A percentile compares a stretch with the other conserved stretches of the same genome.
These are phyloP conservation scores for Telmatochromis sp. DNA, from an alignment of 2,113 vertebrate species.

Conservation along the genomic window DNA sequence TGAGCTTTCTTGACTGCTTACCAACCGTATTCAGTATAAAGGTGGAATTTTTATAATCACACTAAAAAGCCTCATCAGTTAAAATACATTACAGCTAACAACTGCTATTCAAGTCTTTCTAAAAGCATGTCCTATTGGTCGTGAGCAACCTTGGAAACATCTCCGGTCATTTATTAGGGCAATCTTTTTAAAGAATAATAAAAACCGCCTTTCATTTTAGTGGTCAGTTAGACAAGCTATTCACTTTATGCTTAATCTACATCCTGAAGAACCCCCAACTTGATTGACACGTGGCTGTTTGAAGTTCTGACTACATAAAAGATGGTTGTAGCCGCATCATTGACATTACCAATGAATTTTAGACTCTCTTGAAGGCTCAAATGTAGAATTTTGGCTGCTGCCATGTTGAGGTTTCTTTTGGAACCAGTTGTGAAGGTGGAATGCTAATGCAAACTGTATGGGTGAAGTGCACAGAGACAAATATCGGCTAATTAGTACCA, in stretches of 20 bases:
- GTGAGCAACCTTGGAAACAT: background rate
- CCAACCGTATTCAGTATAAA: background rate
- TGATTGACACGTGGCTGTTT: background rate
- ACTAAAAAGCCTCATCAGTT: background rate
- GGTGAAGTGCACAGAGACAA: background rate
- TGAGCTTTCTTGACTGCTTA: background rate
- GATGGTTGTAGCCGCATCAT: background rate
- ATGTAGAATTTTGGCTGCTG: background rate
- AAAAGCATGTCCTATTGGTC: background rate
- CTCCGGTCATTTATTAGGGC: background rate
- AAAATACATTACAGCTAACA: background rate
- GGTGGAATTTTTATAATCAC: background rate
- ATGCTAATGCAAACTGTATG: background rate
- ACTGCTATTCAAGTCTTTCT: background rate
- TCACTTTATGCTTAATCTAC: background rate
- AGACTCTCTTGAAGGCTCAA: background rate
- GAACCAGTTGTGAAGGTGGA: background rate
- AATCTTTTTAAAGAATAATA: background rate
- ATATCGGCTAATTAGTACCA: rapidly evolving
- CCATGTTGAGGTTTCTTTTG: background rate
- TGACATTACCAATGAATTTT: rapidly evolving
- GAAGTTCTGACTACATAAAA: background rate
- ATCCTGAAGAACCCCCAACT: background rate
- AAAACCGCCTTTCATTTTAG: background rate
- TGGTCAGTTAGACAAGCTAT: background rate